Evolutionary conservation across 2,113 vertebrate species (phyloP), one percentile per base, ranked within the genome.

Genomic region (Caranx melampygus): DNA sequence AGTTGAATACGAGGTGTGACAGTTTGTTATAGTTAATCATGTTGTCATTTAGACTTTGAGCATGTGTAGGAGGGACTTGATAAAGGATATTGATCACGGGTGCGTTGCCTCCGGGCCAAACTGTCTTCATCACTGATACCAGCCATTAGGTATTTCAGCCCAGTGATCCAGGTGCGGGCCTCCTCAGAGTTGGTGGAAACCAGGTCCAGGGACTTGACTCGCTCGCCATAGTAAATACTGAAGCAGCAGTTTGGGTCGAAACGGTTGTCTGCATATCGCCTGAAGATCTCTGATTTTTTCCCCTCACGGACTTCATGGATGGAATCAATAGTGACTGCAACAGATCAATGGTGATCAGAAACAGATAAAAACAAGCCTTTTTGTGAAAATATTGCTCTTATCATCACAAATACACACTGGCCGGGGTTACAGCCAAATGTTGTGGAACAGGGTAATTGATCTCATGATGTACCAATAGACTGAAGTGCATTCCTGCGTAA

Each of bases 211-310:
- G 96, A 97, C 68, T 97, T 96, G 40, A 97, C 96, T 15, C 94
- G 96, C 78, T 96, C 95, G 3, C 98, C 98, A 0, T 97, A 93
- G 91, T 99, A 99, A 92, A 99, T 96, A 86, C 97, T 99, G 93
- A 98, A 98, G 93, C 98, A 99, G 93, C 97, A 98, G 95, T 96
- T 98, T 85, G 97, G 97, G 75, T 99, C 96, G 0, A 99, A 98
- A 86, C 95, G 96, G 81, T 96, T 94, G 1, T 97, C 96, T 0
- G 96, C 94, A 0, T 97, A 96, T 40, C 96, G 95, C 90, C 98
- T 95, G 91, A 99, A 99, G 83, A 97, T 95, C 93, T 99, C 98
- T 0, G 98, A 98, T 79, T 96, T 96, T 57, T 96, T 97, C 18
- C 98, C 98, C 79, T 99, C 98, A 0, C 96, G 97, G 20, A 99